Evolutionary conservation across 2,888 invertebrate genomes (phyloP), one percentile per base, ranked within the genome.

Genomic region (Ectemnius lituratus): DNA sequence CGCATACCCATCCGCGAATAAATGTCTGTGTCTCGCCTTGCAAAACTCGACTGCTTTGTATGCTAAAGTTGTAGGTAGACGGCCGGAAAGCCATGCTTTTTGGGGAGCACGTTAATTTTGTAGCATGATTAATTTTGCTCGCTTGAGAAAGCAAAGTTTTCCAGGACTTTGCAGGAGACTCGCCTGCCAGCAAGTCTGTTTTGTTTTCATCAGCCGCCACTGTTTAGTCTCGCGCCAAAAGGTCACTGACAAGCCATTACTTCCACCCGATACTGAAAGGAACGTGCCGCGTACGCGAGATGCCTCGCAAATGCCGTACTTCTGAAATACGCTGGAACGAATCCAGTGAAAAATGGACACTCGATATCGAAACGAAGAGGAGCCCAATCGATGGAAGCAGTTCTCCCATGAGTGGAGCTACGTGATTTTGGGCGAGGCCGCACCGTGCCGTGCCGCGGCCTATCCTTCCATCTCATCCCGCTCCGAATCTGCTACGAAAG

Each of bases 131-230:
- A 66, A 73, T 75, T 75, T 75, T 20, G 4, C 61, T 4, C 18
- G 47, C 13, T 13, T 3, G 20, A 56, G 14, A 76, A 58, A 66
- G 63, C 5, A 8, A 11, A 37, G 37, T 37, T 37, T 37, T 56
- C 63, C 23, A 49, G 28, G 23, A 56, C 52, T 16, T 16, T 52
- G 68, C 60, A 61, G 23, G 63, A 2, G 1, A 37, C 49, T n/a
- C 23, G 20, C 56, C 18, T 16, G 69, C 16, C 71, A 63, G 69
- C 69, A 61, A 66, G 67, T 69, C 79, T 83, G 80, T 85, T 82
- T 83, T 84, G 83, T 79, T 84, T 84, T 81, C 84, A 81, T 84
- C 78, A 84, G 78, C 83, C 65, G 62, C 67, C 67, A 78, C 67
- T 84, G 83, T 84, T 84, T 84, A 76, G 83, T 81, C 75, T 79